Percentiles rank a stretch among this genome's conserved stretches.
phyloP scores from a whole-genome alignment of 1,140 invertebrate species.

The Aphaenogaster ashmeadi region DNA sequence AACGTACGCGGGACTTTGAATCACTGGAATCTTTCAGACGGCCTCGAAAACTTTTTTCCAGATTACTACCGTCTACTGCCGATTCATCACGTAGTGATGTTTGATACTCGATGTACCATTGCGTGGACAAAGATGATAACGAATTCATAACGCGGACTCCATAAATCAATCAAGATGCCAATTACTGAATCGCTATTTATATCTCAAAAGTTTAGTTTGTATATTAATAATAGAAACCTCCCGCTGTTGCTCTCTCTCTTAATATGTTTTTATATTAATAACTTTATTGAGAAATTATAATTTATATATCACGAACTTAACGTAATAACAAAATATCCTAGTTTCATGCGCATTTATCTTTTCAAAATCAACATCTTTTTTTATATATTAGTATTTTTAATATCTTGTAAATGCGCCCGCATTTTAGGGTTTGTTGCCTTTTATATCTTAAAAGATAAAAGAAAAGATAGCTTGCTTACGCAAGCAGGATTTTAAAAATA shows the following conservation, averaged over 20 bases:
- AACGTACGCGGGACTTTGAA: slow-evolving; percentile 21
- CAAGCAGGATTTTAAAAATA: slow-evolving; percentile 1
- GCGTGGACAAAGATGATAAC: slow-evolving; percentile 2
- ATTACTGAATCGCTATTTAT: slow-evolving; percentile 21
- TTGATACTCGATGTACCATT: not conserved
- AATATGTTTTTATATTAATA: slow-evolving; percentile 6
- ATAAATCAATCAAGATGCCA: not conserved
- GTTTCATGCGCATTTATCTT: not conserved
- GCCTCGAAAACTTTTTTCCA: slow-evolving; percentile 46
- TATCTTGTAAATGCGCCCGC: not conserved
- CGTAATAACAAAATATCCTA: not conserved
- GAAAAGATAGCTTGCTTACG: not conserved
- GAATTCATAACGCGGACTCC: slow-evolving; percentile 51
- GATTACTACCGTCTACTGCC: slow-evolving; percentile 15
- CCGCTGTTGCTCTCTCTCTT: not conserved
- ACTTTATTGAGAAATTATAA: not conserved
- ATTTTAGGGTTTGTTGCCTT: not conserved
- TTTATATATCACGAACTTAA: not conserved
- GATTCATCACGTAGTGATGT: slow-evolving; percentile 45
- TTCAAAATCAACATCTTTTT: not conserved
- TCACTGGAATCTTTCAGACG: slow-evolving; percentile 49
- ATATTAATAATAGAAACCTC: slow-evolving; percentile 2
- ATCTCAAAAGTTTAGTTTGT: not conserved
- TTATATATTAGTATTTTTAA: not conserved
- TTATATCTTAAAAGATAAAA: not conserved